These are phyloP conservation scores for Octopus bimaculoides DNA, from an alignment of 1,140 invertebrate species.

Conservation along the genomic window DNA sequence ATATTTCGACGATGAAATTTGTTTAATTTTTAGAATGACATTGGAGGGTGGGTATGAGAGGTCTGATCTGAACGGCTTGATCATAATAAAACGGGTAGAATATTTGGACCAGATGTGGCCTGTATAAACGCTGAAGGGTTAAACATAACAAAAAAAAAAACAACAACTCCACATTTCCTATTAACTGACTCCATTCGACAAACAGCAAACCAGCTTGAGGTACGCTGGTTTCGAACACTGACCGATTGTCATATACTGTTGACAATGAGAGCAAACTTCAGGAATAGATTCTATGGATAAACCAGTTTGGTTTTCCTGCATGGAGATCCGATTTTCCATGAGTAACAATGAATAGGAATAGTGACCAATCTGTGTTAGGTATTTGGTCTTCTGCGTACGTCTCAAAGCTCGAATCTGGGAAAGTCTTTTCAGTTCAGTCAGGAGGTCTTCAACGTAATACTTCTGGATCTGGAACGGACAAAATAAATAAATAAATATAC, in stretches of 20 bases:
- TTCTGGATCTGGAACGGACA: background rate
- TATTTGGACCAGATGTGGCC: no score
- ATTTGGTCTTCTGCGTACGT: background rate
- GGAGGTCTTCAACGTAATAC: background rate
- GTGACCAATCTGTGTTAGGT: background rate
- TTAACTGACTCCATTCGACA: no score
- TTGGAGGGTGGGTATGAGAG: no score
- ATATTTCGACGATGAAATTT: no score
- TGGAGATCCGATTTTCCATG: background rate
- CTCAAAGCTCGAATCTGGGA: background rate
- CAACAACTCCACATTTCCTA: no score
- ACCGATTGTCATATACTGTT: background rate
- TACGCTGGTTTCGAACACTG: background rate
- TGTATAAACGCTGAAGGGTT: no score
- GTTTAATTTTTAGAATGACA: no score
- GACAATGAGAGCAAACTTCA: background rate
- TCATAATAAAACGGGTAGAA: no score
- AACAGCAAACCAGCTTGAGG: background rate
- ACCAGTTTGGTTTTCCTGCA: background rate
- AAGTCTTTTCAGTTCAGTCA: background rate
- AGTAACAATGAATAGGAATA: background rate
- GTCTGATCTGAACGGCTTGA: no score
- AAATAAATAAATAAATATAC: background rate
- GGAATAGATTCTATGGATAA: background rate
- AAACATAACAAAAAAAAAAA: no score